Percentiles rank a stretch among this genome's conserved stretches.
phyloP scores from a whole-genome alignment of 2,797 vertebrate genomes.

The Garrulus glandarius region DNA sequence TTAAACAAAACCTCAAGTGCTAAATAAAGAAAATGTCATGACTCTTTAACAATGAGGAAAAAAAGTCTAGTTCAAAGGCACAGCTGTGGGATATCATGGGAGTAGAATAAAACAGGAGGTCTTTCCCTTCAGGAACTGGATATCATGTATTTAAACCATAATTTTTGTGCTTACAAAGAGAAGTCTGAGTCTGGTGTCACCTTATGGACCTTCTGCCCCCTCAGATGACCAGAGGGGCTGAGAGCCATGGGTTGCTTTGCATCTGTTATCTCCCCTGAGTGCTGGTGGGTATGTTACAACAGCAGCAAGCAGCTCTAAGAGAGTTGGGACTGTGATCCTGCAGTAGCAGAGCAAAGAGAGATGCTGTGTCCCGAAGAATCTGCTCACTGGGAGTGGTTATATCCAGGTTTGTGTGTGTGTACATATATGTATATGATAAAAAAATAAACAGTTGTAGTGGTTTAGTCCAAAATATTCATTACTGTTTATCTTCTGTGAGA shows the following conservation, averaged over 20 bases:
- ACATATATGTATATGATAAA: background rate
- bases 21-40: conserved; percentile 43
- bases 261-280: background rate
- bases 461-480: too few species aligned
- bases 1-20: conserved; percentile 24
- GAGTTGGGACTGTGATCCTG: background rate
- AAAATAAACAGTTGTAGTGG: background rate
- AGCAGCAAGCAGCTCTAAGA: background rate
- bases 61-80: conserved; percentile 20
- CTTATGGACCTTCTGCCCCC: background rate
- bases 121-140: background rate
- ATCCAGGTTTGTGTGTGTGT: background rate
- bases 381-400: background rate
- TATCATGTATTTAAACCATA: background rate
- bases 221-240: background rate
- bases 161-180: background rate
- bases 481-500: too few species aligned
- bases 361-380: background rate
- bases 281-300: background rate
- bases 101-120: background rate
- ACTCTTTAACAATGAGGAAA: background rate
- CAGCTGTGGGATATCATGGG: background rate
- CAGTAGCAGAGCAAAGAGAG: background rate
- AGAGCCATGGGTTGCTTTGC: background rate
- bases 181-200: background rate